Evolutionary conservation across 2,113 vertebrate genomes (phyloP).

Genomic region (Xenopus tropicalis): DNA sequence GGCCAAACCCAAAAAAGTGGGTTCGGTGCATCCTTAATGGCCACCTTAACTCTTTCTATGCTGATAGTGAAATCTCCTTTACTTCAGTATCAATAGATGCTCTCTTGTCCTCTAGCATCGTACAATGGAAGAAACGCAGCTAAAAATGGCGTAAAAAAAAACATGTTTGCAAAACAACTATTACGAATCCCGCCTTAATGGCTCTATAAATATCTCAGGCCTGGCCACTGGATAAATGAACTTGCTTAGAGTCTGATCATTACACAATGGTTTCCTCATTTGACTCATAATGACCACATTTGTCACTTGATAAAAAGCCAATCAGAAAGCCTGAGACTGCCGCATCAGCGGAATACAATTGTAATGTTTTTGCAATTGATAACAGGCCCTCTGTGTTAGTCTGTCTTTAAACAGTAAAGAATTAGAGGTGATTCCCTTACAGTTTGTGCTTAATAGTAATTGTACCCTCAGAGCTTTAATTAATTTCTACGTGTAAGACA

Average conservation of each 20-base stretch:
- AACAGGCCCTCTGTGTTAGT: conserved; percentile 1
- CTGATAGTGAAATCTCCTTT: no score
- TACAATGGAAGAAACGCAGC: no score
- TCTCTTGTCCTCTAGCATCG: no score
- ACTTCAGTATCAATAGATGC: no score
- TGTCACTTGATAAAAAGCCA: conserved; percentile 28
- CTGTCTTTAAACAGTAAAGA: conserved; percentile 36
- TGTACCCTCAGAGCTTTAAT: conserved; percentile 37
- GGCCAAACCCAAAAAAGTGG: no score
- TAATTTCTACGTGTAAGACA: conserved; percentile 29
- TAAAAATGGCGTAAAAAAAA: no score
- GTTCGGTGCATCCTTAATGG: no score
- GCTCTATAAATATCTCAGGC: no score
- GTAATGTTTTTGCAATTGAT: conserved; percentile 41
- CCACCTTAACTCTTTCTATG: no score
- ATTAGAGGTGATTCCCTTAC: conserved; percentile 27
- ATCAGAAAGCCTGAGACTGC: conserved; percentile 9
- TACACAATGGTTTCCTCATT: conserved; percentile 3
- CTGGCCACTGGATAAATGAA: not conserved
- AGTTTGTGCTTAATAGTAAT: conserved; percentile 42
- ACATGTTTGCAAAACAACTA: no score
- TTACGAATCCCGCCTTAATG: no score
- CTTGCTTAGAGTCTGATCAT: not conserved
- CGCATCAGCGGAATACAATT: conserved; percentile 24
- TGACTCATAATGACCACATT: conserved; percentile 19